These are phyloP conservation scores for Lasioglossum marginatum DNA, from an alignment of 2,888 invertebrate species.

Conservation along the genomic window DNA sequence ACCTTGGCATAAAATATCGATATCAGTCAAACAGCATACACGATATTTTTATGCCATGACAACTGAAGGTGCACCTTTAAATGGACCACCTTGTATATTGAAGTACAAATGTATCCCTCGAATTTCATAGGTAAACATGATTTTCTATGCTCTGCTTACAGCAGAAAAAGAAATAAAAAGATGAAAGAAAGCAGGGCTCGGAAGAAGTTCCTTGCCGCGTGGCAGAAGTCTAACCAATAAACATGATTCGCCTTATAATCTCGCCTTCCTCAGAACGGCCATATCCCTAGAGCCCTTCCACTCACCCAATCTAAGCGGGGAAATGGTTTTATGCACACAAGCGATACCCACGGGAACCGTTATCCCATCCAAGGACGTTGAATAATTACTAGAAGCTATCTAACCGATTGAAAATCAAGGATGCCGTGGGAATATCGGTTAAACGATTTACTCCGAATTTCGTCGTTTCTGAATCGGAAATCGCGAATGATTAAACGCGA, in stretches of 20 bases:
- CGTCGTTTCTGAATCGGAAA: neutral
- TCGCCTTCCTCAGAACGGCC: constrained; percentile 63
- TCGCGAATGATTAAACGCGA: neutral
- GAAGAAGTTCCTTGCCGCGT: constrained; percentile 17
- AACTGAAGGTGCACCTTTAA: no score
- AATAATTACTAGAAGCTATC: constrained; percentile 79
- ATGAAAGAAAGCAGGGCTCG: neutral
- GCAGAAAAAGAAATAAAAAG: constrained; percentile 3
- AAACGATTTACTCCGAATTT: constrained; percentile 54
- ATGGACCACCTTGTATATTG: neutral
- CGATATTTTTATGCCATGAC: no score
- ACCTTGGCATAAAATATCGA: no score
- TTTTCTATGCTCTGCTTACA: neutral
- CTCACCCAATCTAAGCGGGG: constrained; percentile 74
- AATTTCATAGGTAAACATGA: constrained; percentile 1
- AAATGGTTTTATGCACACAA: constrained; percentile 80
- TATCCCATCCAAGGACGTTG: constrained; percentile 76
- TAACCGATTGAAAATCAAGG: constrained; percentile 80
- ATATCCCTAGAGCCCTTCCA: constrained; percentile 62
- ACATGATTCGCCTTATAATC: constrained; percentile 69
- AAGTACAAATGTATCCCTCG: neutral
- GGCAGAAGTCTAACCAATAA: constrained; percentile 55
- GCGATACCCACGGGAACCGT: constrained; percentile 79
- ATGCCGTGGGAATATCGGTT: constrained; percentile 59
- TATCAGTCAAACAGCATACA: no score